Percentiles rank a stretch among this genome's conserved stretches.
These are phyloP conservation scores for Pitangus sulphuratus DNA, from an alignment of 2,797 vertebrate genomes.

Conservation along the genomic window DNA sequence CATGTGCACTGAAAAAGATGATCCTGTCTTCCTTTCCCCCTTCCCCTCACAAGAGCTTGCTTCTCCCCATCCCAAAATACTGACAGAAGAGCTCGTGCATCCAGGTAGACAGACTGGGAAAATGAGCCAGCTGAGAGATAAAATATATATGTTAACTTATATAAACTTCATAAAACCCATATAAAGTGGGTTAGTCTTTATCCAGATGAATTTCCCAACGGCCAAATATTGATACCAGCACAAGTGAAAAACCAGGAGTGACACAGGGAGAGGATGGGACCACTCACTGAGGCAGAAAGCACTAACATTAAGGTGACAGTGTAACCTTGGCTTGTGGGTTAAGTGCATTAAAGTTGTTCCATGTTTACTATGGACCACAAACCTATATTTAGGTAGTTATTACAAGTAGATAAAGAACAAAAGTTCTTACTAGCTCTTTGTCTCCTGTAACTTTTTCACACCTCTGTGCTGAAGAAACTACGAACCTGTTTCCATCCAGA, in stretches of 20 bases:
- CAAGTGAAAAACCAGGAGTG: background rate
- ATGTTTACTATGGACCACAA: background rate
- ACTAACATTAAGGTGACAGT: background rate
- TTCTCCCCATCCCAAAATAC: background rate
- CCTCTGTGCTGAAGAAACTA: background rate
- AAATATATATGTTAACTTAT: background rate
- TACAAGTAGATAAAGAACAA: background rate
- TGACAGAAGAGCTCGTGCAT: background rate
- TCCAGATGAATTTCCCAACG: background rate
- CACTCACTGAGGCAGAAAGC: background rate
- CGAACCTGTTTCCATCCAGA: background rate
- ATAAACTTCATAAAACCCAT: too few species aligned
- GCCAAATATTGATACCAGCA: background rate
- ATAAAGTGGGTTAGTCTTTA: background rate
- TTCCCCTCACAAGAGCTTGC: background rate
- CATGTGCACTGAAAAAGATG: background rate
- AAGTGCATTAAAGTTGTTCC: background rate
- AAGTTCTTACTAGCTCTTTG: background rate
- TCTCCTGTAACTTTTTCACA: background rate
- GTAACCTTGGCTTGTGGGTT: background rate
- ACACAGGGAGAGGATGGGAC: background rate
- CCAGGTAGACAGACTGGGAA: background rate
- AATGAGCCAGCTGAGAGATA: background rate
- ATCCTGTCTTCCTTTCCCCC: background rate
- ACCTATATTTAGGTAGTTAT: background rate